These are phyloP conservation scores for Muscicapa adusta DNA, from an alignment of 2,113 vertebrate species.

Conservation along the genomic window DNA sequence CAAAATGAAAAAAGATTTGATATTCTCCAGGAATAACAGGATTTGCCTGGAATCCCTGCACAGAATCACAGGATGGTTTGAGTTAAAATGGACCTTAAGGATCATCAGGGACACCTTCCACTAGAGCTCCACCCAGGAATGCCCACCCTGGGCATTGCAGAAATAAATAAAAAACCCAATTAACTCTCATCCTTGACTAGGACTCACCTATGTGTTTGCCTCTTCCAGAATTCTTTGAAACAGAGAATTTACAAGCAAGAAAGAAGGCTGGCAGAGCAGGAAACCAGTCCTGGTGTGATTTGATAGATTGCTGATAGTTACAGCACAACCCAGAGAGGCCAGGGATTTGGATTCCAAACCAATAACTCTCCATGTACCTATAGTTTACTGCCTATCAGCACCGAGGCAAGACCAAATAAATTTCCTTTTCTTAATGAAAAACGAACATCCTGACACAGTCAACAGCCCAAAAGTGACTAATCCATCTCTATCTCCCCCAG, in stretches of 20 bases:
- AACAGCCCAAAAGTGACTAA: slow-evolving; percentile 56
- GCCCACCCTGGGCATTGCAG: neutral
- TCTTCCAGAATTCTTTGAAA: neutral
- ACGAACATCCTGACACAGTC: slow-evolving; percentile 23
- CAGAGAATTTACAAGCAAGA: neutral
- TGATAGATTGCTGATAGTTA: neutral
- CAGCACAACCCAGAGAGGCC: neutral
- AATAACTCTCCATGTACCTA: neutral
- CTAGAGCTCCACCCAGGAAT: neutral
- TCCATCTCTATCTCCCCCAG: slow-evolving; percentile 5
- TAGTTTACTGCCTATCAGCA: slow-evolving; percentile 3
- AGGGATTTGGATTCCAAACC: neutral
- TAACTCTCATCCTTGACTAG: neutral
- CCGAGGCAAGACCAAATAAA: neutral
- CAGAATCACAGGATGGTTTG: neutral
- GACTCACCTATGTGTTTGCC: neutral
- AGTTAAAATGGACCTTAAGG: neutral
- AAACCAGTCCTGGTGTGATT: neutral
- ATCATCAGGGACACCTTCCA: neutral
- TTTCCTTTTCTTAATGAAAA: slow-evolving; percentile 38
- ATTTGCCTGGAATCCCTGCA: neutral
- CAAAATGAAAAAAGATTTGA: neutral
- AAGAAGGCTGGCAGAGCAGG: neutral
- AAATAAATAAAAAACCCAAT: neutral
- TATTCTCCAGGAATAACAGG: neutral